Evolutionary conservation across 2,888 invertebrate species (phyloP), one percentile per base, ranked within the genome.

Genomic region (Apotomis betuletana): DNA sequence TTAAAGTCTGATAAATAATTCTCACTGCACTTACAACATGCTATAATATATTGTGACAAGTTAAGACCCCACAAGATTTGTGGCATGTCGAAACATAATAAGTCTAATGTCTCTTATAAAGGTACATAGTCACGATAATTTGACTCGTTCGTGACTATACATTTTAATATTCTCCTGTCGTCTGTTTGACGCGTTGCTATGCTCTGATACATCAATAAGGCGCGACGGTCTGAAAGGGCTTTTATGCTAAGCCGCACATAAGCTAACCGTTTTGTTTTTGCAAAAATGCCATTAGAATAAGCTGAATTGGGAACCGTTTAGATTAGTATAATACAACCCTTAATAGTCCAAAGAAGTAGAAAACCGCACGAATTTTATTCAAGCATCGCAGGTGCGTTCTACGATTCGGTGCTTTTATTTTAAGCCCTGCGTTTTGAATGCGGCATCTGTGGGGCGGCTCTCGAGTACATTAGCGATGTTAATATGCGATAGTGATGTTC

Each of bases 391-490:
- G 72, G 72, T 72, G 72, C 72, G 67, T 52, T 55, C 46, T 58
- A 72, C 52, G 67, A 68, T 68, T 63, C 36, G 27, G 52, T 63
- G 58, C 67, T 62, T 78, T 87, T 86, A 85, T 87, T 85, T 84
- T 80, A 84, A 83, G 80, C 83, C 79, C 80, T 80, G 79, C 79
- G 82, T 82, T 82, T 86, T 87, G 86, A 87, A 86, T 84, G 84
- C 80, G 74, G 80, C 78, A 77, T 85, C 85, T 87, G 86, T 85
- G 82, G 78, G 75, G 71, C 82, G 80, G 65, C 76, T 84, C 85
- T 85, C 80, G 75, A 85, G 87, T 82, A 88, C 88, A 90, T 90
- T 90, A 90, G 81, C 83, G 87, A 90, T 87, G 87, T 87, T 89
- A 90, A 90, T 90, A 89, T 81, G 81, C 86, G 87, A 88, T 89